These are phyloP conservation scores for Coregonus ussuriensis DNA, from an alignment of 2,797 vertebrate genomes.

Conservation along the genomic window DNA sequence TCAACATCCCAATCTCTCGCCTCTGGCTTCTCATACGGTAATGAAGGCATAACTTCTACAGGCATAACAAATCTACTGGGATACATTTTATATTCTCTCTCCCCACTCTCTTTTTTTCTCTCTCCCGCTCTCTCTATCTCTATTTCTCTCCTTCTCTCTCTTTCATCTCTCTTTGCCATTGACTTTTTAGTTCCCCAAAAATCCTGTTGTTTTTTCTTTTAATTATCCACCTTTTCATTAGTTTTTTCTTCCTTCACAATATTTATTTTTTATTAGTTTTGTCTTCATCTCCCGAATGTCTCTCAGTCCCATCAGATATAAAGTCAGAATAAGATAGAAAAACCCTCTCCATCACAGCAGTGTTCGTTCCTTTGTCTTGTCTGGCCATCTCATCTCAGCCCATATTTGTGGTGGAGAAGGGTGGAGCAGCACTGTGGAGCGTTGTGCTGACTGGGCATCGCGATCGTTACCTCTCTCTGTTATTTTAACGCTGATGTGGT, in stretches of 20 bases:
- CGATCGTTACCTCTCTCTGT: neutral
- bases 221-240: neutral
- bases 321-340: neutral
- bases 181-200: constrained; percentile 5
- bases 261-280: constrained; percentile 6
- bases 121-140: neutral
- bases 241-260: neutral
- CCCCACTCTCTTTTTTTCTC: constrained; percentile 12
- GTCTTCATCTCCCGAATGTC: neutral
- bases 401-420: neutral
- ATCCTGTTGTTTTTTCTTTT: neutral
- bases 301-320: neutral
- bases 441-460: constrained; percentile 8
- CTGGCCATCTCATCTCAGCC: neutral
- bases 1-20: constrained; percentile 44
- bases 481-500: constrained; percentile 2
- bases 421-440: neutral
- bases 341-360: neutral
- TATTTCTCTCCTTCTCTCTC: constrained; percentile 3
- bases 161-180: constrained; percentile 2
- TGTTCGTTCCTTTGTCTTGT: neutral
- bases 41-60: constrained; percentile 52
- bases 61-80: constrained; percentile 23
- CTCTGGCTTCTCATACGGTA: constrained; percentile 41
- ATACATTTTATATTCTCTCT: constrained; percentile 24